Conservation (phyloP, 1,140 invertebrate species). For the Stegodyphus mimosarum region DNA sequence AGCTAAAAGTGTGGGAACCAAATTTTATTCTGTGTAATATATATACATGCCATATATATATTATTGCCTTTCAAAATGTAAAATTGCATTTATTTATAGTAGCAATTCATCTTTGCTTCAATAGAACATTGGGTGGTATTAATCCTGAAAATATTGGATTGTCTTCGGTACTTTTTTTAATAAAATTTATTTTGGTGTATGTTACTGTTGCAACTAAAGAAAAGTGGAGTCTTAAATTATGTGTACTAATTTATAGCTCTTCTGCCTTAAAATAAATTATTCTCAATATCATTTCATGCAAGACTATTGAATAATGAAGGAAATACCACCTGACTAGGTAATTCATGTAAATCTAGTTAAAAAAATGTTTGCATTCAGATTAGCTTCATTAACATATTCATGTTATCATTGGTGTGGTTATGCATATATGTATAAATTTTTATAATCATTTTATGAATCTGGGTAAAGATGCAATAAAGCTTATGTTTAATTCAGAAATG, state of each 20-base stretch:
- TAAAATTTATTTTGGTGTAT: too few relatives aligned
- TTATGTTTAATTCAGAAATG: neutral
- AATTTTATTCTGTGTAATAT: slow-evolving; percentile 1
- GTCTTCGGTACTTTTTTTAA: neutral
- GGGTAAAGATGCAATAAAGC: slow-evolving; percentile 20
- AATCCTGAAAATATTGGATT: neutral
- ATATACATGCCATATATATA: neutral
- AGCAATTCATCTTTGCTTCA: slow-evolving; percentile 45
- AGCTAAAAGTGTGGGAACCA: neutral
- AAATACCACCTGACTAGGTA: slow-evolving; percentile 38
- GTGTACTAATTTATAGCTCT: too few relatives aligned
- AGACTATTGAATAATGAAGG: neutral
- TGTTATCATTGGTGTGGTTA: slow-evolving; percentile 38
- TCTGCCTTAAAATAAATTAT: too few relatives aligned
- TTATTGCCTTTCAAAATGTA: neutral
- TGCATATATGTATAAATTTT: slow-evolving; percentile 25
- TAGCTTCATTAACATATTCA: slow-evolving; percentile 48
- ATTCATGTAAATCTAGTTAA: slow-evolving; percentile 43
- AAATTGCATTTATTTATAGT: slow-evolving; percentile 24
- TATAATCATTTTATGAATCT: slow-evolving; percentile 15
- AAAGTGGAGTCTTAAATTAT: too few relatives aligned
- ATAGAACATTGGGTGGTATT: slow-evolving; percentile 52
- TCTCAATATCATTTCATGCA: neutral
- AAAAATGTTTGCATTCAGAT: slow-evolving; percentile 17
- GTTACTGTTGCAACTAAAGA: too few relatives aligned